A percentile compares a stretch with the other conserved stretches of the same genome.
These are phyloP conservation scores for Coranthus polyacanthus DNA, from an alignment of 2,797 vertebrate genomes.

Conservation along the genomic window DNA sequence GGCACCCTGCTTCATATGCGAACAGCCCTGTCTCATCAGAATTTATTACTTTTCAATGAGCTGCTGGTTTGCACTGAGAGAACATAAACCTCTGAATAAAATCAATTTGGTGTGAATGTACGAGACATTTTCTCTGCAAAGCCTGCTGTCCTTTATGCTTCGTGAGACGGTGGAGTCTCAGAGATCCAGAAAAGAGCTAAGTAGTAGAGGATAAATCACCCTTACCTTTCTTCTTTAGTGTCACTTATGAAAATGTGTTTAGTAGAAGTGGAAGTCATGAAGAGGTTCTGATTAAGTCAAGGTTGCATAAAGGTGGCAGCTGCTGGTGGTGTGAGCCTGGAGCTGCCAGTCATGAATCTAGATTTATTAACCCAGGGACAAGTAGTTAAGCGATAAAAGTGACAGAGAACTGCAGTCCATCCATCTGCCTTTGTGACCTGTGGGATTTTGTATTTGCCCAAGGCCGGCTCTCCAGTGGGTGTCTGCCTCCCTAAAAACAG, in stretches of 20 bases:
- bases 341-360: conserved; percentile 63
- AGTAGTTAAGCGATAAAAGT: conserved; percentile 76
- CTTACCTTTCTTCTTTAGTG: conserved; percentile 41
- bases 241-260: conserved; percentile 67
- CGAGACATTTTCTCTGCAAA: conserved; percentile 42
- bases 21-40: conserved; percentile 60
- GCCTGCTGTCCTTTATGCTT: conserved; percentile 52
- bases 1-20: conserved; percentile 58
- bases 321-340: conserved; percentile 39
- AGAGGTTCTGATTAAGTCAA: conserved; percentile 74
- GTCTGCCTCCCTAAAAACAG: conserved; percentile 64
- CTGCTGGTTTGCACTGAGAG: conserved; percentile 64
- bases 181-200: conserved; percentile 40
- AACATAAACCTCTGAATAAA: conserved; percentile 75
- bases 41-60: conserved; percentile 73
- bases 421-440: conserved; percentile 76
- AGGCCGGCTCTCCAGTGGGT: conserved; percentile 57
- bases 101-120: conserved; percentile 68
- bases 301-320: conserved; percentile 64
- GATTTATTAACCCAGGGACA: conserved; percentile 78
- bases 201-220: conserved; percentile 49
- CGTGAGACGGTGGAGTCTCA: conserved; percentile 18
- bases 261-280: conserved; percentile 57
- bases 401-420: conserved; percentile 70
- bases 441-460: conserved; percentile 73